Percentiles rank a stretch among this genome's conserved stretches.
phyloP scores from a whole-genome alignment of 2,888 invertebrate genomes.

The Baronia brevicornis region DNA sequence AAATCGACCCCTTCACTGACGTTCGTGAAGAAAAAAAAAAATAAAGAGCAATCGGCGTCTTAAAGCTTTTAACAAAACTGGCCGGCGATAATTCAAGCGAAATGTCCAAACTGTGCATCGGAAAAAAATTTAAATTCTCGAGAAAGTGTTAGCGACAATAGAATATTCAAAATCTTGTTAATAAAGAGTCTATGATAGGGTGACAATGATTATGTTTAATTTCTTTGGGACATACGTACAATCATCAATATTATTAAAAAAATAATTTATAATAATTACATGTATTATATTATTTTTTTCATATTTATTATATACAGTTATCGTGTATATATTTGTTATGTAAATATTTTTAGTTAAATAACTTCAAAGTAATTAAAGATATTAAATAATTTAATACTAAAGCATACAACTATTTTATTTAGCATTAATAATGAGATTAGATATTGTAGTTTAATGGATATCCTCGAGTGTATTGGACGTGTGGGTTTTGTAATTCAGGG shows the following conservation, averaged over 20 bases:
- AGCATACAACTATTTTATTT: too few species aligned
- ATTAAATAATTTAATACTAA: too few species aligned
- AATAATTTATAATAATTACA: too few species aligned
- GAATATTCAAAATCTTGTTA: constrained; percentile 74
- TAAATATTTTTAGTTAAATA: too few species aligned
- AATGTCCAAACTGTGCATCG: constrained; percentile 65
- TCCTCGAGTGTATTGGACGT: constrained; percentile 14
- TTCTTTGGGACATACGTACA: too few species aligned
- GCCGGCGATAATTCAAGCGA: constrained; percentile 74
- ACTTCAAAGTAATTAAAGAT: too few species aligned
- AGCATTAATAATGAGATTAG: too few species aligned
- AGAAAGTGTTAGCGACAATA: constrained; percentile 75
- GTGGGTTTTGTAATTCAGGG: constrained; percentile 21
- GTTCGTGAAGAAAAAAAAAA: constrained; percentile 60
- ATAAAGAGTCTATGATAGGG: constrained; percentile 54
- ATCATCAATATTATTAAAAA: too few species aligned
- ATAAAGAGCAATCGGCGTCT: constrained; percentile 54
- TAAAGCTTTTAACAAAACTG: constrained; percentile 71
- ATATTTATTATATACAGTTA: too few species aligned
- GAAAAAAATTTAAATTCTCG: constrained; percentile 55
- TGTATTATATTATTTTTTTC: too few species aligned
- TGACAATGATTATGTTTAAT: constrained; percentile 14
- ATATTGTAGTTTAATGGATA: too few species aligned
- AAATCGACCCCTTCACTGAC: constrained; percentile 58
- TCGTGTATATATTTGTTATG: too few species aligned